phyloP scores from a whole-genome alignment of 1,140 invertebrate genomes.

The Orchestia grillus region DNA sequence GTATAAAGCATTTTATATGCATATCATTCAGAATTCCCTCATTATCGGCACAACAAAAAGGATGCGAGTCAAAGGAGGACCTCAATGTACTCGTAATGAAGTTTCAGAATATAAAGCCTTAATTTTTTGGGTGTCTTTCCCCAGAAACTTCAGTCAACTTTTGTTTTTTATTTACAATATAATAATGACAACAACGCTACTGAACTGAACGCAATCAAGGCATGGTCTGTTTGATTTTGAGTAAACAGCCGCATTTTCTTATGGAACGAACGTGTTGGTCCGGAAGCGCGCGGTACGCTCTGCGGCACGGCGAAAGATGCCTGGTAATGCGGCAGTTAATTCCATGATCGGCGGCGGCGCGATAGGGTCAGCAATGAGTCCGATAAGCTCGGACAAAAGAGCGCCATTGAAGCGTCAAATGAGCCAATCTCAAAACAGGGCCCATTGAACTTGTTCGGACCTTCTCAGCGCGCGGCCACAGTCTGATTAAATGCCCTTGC shows the following conservation, averaged over 20 bases:
- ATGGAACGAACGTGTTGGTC: not conserved
- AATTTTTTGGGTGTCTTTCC: too few relatives aligned
- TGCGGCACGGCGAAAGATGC: not conserved
- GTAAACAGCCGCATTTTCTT: not conserved
- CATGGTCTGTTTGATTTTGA: not conserved
- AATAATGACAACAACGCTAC: too few relatives aligned
- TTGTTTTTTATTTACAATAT: too few relatives aligned
- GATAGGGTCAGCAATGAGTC: constrained; percentile 53
- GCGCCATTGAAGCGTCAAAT: constrained; percentile 53
- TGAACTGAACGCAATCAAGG: too few relatives aligned
- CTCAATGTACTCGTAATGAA: too few relatives aligned
- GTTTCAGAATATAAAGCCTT: too few relatives aligned
- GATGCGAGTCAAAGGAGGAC: too few relatives aligned
- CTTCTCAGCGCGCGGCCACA: not conserved
- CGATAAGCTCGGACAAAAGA: constrained; percentile 52
- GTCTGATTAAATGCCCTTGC: not conserved
- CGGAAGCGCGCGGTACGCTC: not conserved
- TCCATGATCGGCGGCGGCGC: constrained; percentile 40
- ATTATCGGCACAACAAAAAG: too few relatives aligned
- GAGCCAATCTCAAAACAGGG: constrained; percentile 52
- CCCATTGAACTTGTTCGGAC: constrained; percentile 21
- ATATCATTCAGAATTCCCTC: too few relatives aligned
- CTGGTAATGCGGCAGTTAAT: constrained; percentile 34
- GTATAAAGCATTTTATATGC: too few relatives aligned
- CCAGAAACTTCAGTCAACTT: too few relatives aligned